Evolutionary conservation across 2,797 vertebrate species (phyloP).

Genomic region (Gadopsis bispinosus): DNA sequence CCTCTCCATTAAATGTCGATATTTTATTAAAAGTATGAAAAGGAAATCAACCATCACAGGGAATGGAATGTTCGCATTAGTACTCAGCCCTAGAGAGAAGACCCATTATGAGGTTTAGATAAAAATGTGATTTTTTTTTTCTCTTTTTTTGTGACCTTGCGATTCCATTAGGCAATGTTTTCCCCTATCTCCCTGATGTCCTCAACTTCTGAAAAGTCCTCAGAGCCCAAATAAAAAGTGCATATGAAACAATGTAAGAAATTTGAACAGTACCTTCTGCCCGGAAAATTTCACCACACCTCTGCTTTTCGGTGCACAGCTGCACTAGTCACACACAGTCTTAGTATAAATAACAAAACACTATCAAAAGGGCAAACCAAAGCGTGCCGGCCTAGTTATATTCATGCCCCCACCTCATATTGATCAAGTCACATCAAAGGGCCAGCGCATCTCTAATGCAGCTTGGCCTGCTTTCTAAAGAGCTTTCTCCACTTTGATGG

Average conservation of each 20-base stretch:
- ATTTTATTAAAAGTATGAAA: constrained; percentile 83
- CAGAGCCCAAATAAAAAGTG: constrained; percentile 36
- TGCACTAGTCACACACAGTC: constrained; percentile 46
- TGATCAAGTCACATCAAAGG: constrained; percentile 90
- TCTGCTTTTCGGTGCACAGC: constrained; percentile 62
- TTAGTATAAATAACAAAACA: constrained; percentile 81
- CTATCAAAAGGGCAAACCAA: constrained; percentile 84
- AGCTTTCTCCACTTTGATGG: constrained; percentile 88
- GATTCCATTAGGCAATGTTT: constrained; percentile 84
- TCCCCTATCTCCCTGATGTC: constrained; percentile 47
- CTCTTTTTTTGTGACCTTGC: constrained; percentile 82
- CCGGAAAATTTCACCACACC: constrained; percentile 66
- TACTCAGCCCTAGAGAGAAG: constrained; percentile 80
- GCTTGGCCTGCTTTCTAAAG: constrained; percentile 85
- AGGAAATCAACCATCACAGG: constrained; percentile 76
- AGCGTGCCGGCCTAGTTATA: constrained; percentile 82
- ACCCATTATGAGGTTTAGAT: constrained; percentile 82
- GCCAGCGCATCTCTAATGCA: constrained; percentile 84
- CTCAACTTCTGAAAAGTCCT: constrained; percentile 73
- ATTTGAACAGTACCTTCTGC: constrained; percentile 51
- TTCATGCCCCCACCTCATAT: constrained; percentile 84
- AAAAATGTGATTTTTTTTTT: constrained; percentile 69
- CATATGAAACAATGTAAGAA: constrained; percentile 70
- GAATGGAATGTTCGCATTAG: constrained; percentile 83
- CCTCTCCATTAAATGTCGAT: constrained; percentile 81